These are phyloP conservation scores for Drosophila parthenogenetica DNA, from an alignment of 2,888 invertebrate genomes.

Conservation along the genomic window DNA sequence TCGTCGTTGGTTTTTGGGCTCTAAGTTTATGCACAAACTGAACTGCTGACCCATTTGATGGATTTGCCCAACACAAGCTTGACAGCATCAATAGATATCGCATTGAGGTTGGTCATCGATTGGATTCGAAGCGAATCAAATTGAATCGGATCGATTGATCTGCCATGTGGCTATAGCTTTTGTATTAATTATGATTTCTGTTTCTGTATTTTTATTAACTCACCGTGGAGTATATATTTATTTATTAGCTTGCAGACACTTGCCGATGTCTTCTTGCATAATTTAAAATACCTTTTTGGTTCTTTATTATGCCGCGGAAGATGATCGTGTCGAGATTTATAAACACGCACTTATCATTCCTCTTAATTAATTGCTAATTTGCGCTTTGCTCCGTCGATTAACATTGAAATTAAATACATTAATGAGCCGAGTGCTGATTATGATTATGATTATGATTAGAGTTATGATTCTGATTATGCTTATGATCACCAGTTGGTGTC, in stretches of 20 bases:
- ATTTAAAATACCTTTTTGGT: constrained; percentile 26
- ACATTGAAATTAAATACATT: constrained; percentile 61
- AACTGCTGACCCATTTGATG: constrained; percentile 64
- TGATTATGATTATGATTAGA: constrained; percentile 9
- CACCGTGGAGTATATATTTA: constrained; percentile 18
- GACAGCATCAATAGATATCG: constrained; percentile 48
- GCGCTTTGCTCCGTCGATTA: constrained; percentile 46
- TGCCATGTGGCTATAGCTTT: constrained; percentile 18
- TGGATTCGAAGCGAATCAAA: neutral
- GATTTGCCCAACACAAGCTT: constrained; percentile 32
- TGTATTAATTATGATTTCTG: constrained; percentile 23
- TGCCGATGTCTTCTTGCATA: constrained; percentile 34
- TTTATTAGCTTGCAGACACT: constrained; percentile 28
- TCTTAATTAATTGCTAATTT: constrained; percentile 71
- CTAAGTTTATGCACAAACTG: constrained; percentile 38
- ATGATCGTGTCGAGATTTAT: constrained; percentile 53
- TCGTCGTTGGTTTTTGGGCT: neutral
- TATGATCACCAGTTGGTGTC: constrained; percentile 54
- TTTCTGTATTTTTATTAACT: neutral
- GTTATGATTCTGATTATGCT: neutral
- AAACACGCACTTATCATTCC: constrained; percentile 42
- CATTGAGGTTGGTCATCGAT: constrained; percentile 61
- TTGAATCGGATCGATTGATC: constrained; percentile 20
- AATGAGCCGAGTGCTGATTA: constrained; percentile 3
- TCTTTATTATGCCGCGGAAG: constrained; percentile 50